Conservation (phyloP, 2,888 invertebrate species). For the Agrypnus murinus region DNA sequence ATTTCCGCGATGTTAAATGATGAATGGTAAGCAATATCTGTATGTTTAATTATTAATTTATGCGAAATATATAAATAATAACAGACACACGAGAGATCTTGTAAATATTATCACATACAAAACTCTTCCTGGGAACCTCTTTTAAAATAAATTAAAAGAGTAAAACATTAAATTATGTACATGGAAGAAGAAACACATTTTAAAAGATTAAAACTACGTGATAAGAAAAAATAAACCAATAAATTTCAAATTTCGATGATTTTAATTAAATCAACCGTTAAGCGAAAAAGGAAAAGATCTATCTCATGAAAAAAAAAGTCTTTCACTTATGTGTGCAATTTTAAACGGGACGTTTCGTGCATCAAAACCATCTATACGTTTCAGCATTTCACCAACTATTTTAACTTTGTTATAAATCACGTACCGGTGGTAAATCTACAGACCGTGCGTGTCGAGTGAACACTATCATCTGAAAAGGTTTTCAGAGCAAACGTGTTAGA, state of each 20-base stretch:
- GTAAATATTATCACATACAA: not conserved
- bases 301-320: not conserved
- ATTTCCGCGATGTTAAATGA: slow-evolving; percentile 20
- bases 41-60: slow-evolving; percentile 19
- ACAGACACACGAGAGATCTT: not conserved
- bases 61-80: slow-evolving; percentile 1
- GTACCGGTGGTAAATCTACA: slow-evolving; percentile 42
- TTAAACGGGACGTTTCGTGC: slow-evolving; percentile 37
- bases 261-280: slow-evolving; percentile 26
- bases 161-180: not conserved
- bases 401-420: slow-evolving; percentile 44
- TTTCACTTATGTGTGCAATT: slow-evolving; percentile 9
- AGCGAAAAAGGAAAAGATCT: slow-evolving; percentile 18
- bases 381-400: slow-evolving; percentile 21
- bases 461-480: slow-evolving; percentile 32
- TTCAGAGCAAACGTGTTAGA: slow-evolving; percentile 47
- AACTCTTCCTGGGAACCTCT: not conserved
- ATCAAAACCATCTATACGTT: slow-evolving; percentile 29
- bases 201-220: not conserved
- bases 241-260: not conserved
- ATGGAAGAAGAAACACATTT: not conserved
- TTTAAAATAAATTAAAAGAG: not conserved
- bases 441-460: slow-evolving; percentile 40
- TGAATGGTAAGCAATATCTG: slow-evolving; percentile 21
- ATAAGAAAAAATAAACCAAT: not conserved